phyloP scores from a whole-genome alignment of 1,140 invertebrate genomes.

The Mizuhopecten yessoensis region DNA sequence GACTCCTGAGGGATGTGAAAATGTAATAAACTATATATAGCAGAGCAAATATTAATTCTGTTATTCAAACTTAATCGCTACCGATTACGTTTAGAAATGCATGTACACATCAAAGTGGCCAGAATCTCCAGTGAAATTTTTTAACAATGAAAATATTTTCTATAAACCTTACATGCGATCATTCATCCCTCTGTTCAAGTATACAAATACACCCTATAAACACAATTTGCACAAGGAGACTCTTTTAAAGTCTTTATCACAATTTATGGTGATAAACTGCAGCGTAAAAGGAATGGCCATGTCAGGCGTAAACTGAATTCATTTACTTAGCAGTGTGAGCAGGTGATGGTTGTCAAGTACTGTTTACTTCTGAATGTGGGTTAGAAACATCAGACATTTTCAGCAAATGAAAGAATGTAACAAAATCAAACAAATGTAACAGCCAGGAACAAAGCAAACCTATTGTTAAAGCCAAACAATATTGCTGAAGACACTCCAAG shows the following conservation, averaged over 20 bases:
- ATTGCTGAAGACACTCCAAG: too few species aligned
- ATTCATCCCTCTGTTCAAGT: not conserved
- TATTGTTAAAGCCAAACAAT: too few species aligned
- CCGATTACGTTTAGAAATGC: not conserved
- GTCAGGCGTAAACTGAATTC: too few species aligned
- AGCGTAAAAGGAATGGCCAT: not conserved
- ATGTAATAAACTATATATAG: not conserved
- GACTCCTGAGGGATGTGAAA: conserved; percentile 18
- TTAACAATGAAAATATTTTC: not conserved
- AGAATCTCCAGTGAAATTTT: not conserved
- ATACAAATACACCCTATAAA: not conserved
- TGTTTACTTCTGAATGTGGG: not conserved
- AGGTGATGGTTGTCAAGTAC: not conserved
- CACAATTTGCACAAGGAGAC: not conserved
- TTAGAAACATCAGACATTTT: too few species aligned
- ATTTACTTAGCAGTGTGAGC: not conserved
- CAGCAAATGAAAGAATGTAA: too few species aligned
- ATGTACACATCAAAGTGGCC: not conserved
- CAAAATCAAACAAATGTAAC: too few species aligned
- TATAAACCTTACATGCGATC: not conserved
- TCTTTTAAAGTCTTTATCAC: not conserved
- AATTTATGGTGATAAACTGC: not conserved
- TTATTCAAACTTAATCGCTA: not conserved
- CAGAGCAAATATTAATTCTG: not conserved
- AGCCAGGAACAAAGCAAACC: too few species aligned